phyloP scores from a whole-genome alignment of 2,797 vertebrate species.

The Intellagama lesueurii region DNA sequence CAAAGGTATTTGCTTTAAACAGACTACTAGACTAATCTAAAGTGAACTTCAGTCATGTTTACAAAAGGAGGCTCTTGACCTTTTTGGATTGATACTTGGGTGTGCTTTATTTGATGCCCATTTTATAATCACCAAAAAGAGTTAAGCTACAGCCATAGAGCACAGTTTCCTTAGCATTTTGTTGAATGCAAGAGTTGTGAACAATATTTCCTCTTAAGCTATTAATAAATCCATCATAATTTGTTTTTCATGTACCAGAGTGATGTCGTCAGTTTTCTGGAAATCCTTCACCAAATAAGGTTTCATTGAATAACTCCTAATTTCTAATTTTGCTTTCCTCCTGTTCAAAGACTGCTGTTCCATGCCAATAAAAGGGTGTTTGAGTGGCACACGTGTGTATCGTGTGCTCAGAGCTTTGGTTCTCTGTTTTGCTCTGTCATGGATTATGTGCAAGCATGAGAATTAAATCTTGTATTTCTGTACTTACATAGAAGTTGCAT shows the following conservation, averaged over 20 bases:
- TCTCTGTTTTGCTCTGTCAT: background rate
- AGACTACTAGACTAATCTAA: background rate
- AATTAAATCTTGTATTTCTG: too few relatives aligned
- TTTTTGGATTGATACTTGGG: background rate
- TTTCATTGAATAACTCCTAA: background rate
- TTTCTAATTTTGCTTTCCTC: background rate
- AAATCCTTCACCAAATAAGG: background rate
- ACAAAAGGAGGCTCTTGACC: conserved; percentile 9
- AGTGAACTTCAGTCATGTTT: conserved; percentile 1
- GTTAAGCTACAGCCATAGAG: background rate
- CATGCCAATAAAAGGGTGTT: background rate
- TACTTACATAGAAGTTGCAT: background rate
- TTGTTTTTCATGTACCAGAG: background rate
- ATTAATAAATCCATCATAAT: background rate
- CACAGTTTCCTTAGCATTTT: background rate
- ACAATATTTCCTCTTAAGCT: background rate
- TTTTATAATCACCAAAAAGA: background rate
- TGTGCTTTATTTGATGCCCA: background rate
- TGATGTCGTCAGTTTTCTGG: background rate
- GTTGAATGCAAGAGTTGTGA: background rate
- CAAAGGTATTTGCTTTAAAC: conserved; percentile 12
- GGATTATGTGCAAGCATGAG: background rate
- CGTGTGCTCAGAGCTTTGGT: background rate
- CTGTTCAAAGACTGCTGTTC: background rate
- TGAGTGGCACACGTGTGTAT: background rate